Base-by-base conservation (phyloP, 2,797 vertebrate species). In the Rhinoraja longicauda region DNA sequence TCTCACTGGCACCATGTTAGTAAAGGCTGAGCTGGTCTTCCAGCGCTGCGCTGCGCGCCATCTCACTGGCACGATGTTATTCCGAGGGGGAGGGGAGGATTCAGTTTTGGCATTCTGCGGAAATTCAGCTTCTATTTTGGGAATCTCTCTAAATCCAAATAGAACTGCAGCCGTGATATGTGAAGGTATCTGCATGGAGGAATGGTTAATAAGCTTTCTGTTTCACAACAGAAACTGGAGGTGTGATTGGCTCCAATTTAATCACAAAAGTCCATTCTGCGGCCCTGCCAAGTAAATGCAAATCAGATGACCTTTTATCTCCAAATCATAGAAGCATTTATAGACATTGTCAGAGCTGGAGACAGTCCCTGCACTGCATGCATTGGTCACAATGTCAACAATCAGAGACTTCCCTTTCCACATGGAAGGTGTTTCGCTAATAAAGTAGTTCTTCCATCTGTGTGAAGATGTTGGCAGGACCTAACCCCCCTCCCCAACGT, bases 91-190 rank as follows among this genome's bases (percentile, higher is more conserved):
- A 36, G 59, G 84, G 84, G 13, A 67, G n/a, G 19, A 88, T 36
- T 88, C 59, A 36, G 17, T n/a, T 53, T 36, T 88, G 62, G 59
- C 59, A 88, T 57, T 88, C 9, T 2, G 1, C 2, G 9, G 59
- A 21, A 67, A 64, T 88, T 36, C 62, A 67, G 67, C 67, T 10
- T 88, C 84, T 88, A 88, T 67, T 88, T 88, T 36, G 0, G 59
- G 84, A 32, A 64, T 88, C 36, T 19, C 84, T 88, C 62, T 62
- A 67, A 36, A 88, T 67, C 62, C 67, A 88, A 88, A 88, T 88
- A 67, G 0, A 32, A 19, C 62, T 36, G n/a, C n/a, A 12, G n/a
- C n/a, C 59, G 36, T 67, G 84, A 88, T 88, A 15, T 21, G 21
- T 19, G 53, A 67, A 88, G 62, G 19, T 36, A 36, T 36, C 7